Percentiles rank a stretch among this genome's conserved stretches.
phyloP scores from a whole-genome alignment of 2,113 vertebrate species.

The Glaucidium brasilianum region DNA sequence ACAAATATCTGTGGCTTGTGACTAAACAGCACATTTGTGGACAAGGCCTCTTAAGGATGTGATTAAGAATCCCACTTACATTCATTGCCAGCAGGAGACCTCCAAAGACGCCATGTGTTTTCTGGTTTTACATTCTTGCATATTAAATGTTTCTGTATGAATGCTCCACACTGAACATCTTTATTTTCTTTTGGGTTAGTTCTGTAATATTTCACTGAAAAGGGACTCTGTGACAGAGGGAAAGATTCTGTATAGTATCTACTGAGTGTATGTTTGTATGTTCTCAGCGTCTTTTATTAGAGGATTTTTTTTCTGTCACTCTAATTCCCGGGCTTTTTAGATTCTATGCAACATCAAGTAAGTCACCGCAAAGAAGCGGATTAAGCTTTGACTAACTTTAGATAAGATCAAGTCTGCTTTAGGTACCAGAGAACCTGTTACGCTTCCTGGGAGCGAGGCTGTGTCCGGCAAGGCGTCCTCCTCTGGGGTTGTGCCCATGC shows the following conservation, averaged over 20 bases:
- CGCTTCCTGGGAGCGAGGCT: background rate
- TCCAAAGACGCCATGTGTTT: background rate
- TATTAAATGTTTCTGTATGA: background rate
- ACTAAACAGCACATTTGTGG: background rate
- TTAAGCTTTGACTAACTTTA: background rate
- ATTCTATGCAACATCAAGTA: background rate
- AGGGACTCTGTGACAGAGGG: background rate
- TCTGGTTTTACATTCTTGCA: background rate
- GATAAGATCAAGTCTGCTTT: background rate
- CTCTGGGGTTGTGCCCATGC: background rate
- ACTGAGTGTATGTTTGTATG: background rate
- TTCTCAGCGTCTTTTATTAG: background rate
- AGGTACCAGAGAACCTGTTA: background rate
- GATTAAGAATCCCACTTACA: background rate
- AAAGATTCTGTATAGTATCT: background rate
- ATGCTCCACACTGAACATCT: background rate
- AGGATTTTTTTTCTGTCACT: background rate
- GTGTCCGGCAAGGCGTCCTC: background rate
- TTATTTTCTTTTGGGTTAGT: background rate
- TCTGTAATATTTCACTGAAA: background rate
- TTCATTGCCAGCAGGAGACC: conserved; percentile 24
- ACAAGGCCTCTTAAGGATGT: background rate
- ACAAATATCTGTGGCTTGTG: background rate
- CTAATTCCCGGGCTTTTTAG: background rate
- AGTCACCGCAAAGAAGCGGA: background rate